Evolutionary conservation across 2,888 invertebrate genomes (phyloP), one percentile per base, ranked within the genome.

Genomic region (Meloe dianella): DNA sequence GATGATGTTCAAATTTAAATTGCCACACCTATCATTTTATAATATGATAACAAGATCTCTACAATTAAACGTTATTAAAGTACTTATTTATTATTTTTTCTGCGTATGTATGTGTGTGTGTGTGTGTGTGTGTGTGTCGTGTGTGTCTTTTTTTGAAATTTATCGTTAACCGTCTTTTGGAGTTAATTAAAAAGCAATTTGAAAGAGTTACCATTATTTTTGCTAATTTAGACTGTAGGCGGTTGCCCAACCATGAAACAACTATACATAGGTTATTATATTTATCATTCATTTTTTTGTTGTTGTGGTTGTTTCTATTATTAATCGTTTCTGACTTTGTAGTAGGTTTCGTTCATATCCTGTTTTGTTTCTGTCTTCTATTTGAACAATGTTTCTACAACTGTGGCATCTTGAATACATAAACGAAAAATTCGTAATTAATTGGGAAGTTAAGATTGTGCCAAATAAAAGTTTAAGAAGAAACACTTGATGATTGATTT

Each of bases 181-280:
- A 47, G 57, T 51, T 64, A 67, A 67, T 67, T 67, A 67, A 67
- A 67, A 67, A 67, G 35, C 60, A 32, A 67, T 67, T 67, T 64
- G 17, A 61, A 30, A 57, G 22, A 35, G 63, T 61, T 61, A 54
- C 54, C 61, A 61, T 61, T 54, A 54, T 61, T 61, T 61, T 30
- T 61, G 29, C 17, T 54, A 54, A 61, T 51, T 61, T 35, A 27
- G 30, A 17, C 56, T 20, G 29, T 61, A 17, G 61, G 29, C 58
- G 58, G 58, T 27, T 58, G 58, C 30, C 32, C 30, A 30, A 47
- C 41, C 41, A 41, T 41, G 41, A 41, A 41, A 47, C 20, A 35
- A 35, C 20, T 47, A 20, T 47, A 47, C 17, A 3, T 20, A 10
- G 47, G 20, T 47, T 47, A 47, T 47, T 47, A 47, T 9, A 47